These are phyloP conservation scores for Pogonomyrmex barbatus DNA, from an alignment of 1,140 invertebrate species.

Conservation along the genomic window DNA sequence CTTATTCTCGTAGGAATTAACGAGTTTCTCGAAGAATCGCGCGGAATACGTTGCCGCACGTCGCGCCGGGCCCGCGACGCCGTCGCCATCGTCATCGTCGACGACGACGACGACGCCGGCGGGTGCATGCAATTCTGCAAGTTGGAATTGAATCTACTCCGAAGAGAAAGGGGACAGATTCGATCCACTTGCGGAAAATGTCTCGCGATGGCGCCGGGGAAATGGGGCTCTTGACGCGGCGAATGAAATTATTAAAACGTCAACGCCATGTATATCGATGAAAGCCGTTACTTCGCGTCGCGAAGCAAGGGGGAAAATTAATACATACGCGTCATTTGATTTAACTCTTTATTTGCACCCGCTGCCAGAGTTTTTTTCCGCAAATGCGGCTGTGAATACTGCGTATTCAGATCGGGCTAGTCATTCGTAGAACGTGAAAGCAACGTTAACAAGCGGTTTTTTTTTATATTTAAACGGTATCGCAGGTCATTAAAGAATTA, in stretches of 20 bases:
- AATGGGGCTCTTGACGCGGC: constrained; percentile 64
- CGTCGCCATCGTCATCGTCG: background rate
- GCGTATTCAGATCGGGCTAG: background rate
- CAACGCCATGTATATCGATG: constrained; percentile 73
- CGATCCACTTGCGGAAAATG: constrained; percentile 53
- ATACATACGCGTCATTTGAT: constrained; percentile 52
- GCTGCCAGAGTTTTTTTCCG: background rate
- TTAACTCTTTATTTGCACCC: constrained; percentile 32
- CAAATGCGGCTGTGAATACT: background rate
- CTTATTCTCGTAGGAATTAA: constrained; percentile 69
- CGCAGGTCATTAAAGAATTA: no score
- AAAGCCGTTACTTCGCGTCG: constrained; percentile 54
- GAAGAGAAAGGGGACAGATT: constrained; percentile 58
- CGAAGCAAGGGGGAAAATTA: constrained; percentile 46
- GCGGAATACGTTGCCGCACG: constrained; percentile 64
- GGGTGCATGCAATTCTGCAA: constrained; percentile 58
- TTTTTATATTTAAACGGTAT: background rate
- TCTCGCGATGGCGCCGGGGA: constrained; percentile 51
- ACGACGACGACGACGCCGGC: background rate
- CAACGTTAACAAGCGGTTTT: background rate
- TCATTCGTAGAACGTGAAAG: background rate
- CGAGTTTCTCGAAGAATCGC: constrained; percentile 72
- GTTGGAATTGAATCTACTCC: constrained; percentile 71
- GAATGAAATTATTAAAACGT: constrained; percentile 78
- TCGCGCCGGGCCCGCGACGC: constrained; percentile 7